Evolutionary conservation across 2,888 invertebrate genomes (phyloP).

Genomic region (Caenorhabditis plicata): DNA sequence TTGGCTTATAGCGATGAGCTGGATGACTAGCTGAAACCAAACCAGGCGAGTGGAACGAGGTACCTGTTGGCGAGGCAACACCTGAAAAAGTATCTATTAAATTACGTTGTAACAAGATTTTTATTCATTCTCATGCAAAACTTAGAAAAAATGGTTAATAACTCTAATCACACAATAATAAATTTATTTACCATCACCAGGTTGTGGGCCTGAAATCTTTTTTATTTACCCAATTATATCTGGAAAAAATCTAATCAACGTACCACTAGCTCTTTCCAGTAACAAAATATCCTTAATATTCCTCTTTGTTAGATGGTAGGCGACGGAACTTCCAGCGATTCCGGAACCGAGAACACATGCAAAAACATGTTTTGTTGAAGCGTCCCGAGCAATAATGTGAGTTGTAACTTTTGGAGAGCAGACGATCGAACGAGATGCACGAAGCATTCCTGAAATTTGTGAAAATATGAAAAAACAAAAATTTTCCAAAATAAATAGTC

Average conservation of each 20-base stretch:
- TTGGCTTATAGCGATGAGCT: conserved; percentile 67
- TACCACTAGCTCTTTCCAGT: conserved; percentile 45
- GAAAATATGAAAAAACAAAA: background rate
- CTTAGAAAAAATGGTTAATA: too few relatives aligned
- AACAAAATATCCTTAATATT: conserved; percentile 63
- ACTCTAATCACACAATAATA: too few relatives aligned
- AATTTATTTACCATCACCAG: too few relatives aligned
- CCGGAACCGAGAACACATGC: conserved; percentile 67
- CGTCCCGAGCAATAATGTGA: conserved; percentile 6
- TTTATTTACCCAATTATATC: background rate
- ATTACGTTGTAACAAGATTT: background rate
- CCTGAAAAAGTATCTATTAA: conserved; percentile 20
- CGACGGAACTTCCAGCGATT: conserved; percentile 67
- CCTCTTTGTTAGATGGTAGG: conserved; percentile 67
- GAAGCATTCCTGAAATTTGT: background rate
- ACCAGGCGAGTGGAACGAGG: conserved; percentile 54
- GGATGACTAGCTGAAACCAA: conserved; percentile 67
- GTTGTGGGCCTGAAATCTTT: too few relatives aligned
- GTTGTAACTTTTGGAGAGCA: background rate
- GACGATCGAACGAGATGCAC: background rate
- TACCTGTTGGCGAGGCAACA: conserved; percentile 43
- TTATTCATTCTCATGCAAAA: conserved; percentile 2
- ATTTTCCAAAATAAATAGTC: background rate
- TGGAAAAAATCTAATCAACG: background rate
- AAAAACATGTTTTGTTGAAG: conserved; percentile 40